phyloP scores from a whole-genome alignment of 2,113 vertebrate species.

The Furnarius figulus region DNA sequence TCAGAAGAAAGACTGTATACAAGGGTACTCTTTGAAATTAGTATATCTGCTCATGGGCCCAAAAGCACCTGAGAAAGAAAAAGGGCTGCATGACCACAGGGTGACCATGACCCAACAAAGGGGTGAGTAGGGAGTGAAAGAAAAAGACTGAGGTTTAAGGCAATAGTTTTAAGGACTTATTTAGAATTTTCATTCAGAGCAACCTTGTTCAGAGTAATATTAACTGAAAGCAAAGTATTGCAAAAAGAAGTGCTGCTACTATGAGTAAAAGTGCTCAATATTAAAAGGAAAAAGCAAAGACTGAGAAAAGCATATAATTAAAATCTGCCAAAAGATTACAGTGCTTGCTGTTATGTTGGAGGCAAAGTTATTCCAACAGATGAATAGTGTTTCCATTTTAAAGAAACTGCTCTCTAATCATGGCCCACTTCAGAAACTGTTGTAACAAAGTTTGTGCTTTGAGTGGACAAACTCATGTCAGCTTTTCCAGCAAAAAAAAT shows the following conservation, averaged over 20 bases:
- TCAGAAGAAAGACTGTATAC: not conserved
- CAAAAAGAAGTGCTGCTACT: not conserved
- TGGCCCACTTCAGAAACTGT: not conserved
- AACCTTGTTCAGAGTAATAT: not conserved
- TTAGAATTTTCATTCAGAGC: not conserved
- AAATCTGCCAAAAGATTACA: not conserved
- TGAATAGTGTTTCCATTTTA: not conserved
- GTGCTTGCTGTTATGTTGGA: not conserved
- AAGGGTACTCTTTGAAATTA: not conserved
- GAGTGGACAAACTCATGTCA: not conserved
- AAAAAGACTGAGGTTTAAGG: not conserved
- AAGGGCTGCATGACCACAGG: not conserved
- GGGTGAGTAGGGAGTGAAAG: accelerated
- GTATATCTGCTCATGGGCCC: not conserved
- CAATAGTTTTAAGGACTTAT: not conserved
- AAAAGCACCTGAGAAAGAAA: not conserved
- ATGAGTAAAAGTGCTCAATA: not conserved
- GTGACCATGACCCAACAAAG: not conserved
- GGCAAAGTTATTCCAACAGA: not conserved
- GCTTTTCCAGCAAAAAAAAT: not conserved
- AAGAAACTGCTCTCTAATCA: not conserved
- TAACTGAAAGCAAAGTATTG: not conserved
- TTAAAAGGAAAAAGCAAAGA: not conserved
- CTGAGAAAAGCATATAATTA: not conserved
- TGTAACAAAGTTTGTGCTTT: not conserved